Conservation (phyloP, 2,797 vertebrate genomes). For the Peromyscus nudipes region DNA sequence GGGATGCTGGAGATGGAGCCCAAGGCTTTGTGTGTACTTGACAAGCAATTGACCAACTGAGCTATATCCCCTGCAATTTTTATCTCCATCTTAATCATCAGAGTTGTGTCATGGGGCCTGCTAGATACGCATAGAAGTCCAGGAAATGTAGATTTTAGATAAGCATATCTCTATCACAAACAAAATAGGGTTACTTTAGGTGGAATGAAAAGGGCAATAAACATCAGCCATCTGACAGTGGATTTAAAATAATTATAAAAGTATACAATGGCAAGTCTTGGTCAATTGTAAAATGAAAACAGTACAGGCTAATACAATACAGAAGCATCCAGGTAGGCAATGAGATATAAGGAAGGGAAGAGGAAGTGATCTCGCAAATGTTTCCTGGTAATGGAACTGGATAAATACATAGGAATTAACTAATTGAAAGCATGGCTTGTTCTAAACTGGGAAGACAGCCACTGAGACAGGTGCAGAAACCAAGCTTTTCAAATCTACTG, state of each 20-base stretch:
- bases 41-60: neutral
- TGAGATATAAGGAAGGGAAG: neutral
- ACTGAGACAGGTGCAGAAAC: conserved; percentile 69
- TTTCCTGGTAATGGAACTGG: neutral
- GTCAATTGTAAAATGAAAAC: conserved; percentile 25
- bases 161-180: neutral
- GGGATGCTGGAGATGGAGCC: neutral
- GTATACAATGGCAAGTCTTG: neutral
- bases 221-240: neutral
- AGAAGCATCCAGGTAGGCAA: neutral
- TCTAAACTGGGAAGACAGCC: conserved; percentile 56
- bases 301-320: neutral
- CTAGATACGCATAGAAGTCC: neutral
- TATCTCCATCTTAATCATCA: neutral
- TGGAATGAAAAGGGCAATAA: neutral
- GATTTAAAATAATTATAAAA: conserved; percentile 29
- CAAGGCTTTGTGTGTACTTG: neutral
- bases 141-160: conserved; percentile 19
- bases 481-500: conserved; percentile 76
- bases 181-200: conserved; percentile 41
- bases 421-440: neutral
- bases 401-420: conserved; percentile 35
- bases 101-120: neutral
- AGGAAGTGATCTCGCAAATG: neutral
- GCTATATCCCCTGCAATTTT: neutral